phyloP scores from a whole-genome alignment of 2,113 vertebrate species.

The Andinoacara biseriatus region DNA sequence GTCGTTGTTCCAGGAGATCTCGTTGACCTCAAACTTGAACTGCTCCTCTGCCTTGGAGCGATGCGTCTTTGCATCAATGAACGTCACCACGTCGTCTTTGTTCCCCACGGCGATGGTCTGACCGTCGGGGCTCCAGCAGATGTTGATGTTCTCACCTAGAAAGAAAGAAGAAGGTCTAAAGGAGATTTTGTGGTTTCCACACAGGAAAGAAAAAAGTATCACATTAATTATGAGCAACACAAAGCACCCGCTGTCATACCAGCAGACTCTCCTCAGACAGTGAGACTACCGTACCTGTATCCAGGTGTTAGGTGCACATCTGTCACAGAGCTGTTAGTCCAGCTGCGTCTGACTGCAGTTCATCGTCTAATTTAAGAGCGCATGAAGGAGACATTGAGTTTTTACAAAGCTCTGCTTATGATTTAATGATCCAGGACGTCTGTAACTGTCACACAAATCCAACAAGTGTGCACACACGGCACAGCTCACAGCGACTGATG shows the following conservation, averaged over 20 bases:
- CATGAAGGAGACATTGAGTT: neutral
- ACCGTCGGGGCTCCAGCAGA: conserved; percentile 98
- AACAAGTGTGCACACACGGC: too few relatives aligned
- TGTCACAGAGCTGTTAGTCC: neutral
- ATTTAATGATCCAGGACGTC: neutral
- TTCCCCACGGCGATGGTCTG: conserved; percentile 98
- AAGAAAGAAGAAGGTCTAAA: neutral
- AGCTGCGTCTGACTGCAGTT: neutral
- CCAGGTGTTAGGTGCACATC: neutral
- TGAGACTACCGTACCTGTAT: neutral
- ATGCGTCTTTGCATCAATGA: conserved; percentile 95
- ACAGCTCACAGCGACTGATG: neutral
- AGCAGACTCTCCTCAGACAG: neutral
- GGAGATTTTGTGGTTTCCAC: too few relatives aligned
- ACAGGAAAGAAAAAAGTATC: too few relatives aligned
- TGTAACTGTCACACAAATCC: neutral
- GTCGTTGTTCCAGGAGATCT: conserved; percentile 99
- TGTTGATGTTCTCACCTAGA: conserved; percentile 97
- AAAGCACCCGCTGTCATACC: too few relatives aligned
- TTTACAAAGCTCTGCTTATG: neutral
- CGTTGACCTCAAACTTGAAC: conserved; percentile 99
- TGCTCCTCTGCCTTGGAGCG: conserved; percentile 95
- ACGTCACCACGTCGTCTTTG: conserved; percentile 99
- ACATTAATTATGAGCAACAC: too few relatives aligned
- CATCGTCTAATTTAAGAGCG: neutral